A percentile compares a stretch with the other conserved stretches of the same genome.
Conservation (phyloP, 2,888 invertebrate species). For the Furcula furcula region DNA sequence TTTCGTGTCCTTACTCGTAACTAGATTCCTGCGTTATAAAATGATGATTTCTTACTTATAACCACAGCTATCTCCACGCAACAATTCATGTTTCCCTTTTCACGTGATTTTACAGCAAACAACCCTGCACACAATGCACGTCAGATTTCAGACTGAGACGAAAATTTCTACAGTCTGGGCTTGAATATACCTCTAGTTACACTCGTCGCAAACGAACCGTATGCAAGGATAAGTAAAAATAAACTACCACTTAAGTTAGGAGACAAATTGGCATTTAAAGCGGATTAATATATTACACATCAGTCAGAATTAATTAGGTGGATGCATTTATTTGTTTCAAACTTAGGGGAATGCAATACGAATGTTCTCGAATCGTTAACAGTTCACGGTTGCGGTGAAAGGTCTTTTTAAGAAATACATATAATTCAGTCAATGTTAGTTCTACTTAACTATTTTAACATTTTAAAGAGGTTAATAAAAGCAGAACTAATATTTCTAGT, state of each 20-base stretch:
- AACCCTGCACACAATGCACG: slow-evolving; percentile 14
- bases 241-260: slow-evolving; percentile 25
- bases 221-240: slow-evolving; percentile 13
- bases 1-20: too few relatives aligned
- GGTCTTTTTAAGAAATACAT: too few relatives aligned
- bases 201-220: slow-evolving; percentile 24
- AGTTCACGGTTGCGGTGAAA: too few relatives aligned
- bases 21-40: too few relatives aligned
- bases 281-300: slow-evolving; percentile 23
- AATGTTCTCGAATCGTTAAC: background rate
- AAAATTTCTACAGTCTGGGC: slow-evolving; percentile 24
- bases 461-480: too few relatives aligned
- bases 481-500: too few relatives aligned
- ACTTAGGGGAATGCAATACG: background rate
- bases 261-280: slow-evolving; percentile 33
- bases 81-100: too few relatives aligned
- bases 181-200: slow-evolving; percentile 23
- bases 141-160: slow-evolving; percentile 25
- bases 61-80: too few relatives aligned
- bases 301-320: background rate
- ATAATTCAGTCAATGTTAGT: too few relatives aligned
- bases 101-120: background rate
- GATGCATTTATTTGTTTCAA: background rate
- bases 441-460: too few relatives aligned
- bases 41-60: too few relatives aligned